Evolutionary conservation across 2,888 invertebrate genomes (phyloP).

Genomic region (Drosophila incognita): DNA sequence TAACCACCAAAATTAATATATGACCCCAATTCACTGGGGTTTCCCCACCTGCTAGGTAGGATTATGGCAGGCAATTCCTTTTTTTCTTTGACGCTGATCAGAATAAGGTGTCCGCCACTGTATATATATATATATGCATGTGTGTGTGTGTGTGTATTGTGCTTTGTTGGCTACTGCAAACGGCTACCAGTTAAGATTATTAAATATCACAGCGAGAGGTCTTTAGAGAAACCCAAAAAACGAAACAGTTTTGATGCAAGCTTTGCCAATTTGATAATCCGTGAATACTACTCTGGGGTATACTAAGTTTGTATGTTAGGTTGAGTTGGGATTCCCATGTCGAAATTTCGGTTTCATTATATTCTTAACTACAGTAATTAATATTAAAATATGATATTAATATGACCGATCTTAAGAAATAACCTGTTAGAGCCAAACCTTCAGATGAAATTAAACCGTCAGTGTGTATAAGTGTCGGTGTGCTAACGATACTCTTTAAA

Average conservation of each 20-base stretch:
- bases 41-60: no score
- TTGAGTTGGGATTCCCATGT: neutral
- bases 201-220: conserved; percentile 39
- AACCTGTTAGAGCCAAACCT: neutral
- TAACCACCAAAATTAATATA: no score
- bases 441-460: neutral
- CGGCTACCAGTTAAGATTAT: conserved; percentile 54
- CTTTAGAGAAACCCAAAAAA: conserved; percentile 1
- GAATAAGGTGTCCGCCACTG: no score
- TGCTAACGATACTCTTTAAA: neutral
- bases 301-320: neutral
- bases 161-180: conserved; percentile 60
- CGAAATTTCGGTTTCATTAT: neutral
- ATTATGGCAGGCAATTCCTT: no score
- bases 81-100: no score
- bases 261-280: conserved; percentile 8
- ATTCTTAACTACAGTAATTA: neutral
- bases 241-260: conserved; percentile 25
- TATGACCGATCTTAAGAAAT: neutral
- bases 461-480: conserved; percentile 17
- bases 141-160: conserved; percentile 27
- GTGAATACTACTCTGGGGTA: neutral
- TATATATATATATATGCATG: conserved; percentile 1
- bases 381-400: neutral
- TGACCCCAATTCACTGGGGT: no score